Conservation (phyloP, 1,140 invertebrate species). For the Sarcophaga peregrina region DNA sequence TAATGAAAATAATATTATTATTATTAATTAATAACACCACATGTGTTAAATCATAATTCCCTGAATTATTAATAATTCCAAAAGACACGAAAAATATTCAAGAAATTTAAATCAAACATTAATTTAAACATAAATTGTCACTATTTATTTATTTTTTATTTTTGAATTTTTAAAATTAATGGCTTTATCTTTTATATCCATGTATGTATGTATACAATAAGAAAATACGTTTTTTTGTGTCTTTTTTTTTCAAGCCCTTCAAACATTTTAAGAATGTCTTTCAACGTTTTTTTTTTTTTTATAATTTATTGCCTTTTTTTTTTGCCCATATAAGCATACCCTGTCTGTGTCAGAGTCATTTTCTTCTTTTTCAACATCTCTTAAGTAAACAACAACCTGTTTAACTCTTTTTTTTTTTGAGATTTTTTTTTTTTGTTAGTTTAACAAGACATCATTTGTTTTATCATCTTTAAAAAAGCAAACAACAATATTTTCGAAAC, state of each 20-base stretch:
- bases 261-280: too few species aligned
- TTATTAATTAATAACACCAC: conserved; percentile 2
- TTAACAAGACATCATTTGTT: background rate
- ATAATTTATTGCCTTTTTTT: too few species aligned
- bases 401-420: conserved; percentile 15
- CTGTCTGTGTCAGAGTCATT: background rate
- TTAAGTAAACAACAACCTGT: conserved; percentile 19
- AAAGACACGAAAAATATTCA: too few species aligned
- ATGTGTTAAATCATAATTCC: conserved; percentile 14
- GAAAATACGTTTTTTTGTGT: too few species aligned
- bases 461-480: too few species aligned
- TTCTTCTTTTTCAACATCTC: background rate
- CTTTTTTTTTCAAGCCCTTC: too few species aligned
- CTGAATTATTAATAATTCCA: background rate
- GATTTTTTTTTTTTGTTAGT: too few species aligned
- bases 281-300: too few species aligned
- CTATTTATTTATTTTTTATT: background rate
- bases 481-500: conserved; percentile 14
- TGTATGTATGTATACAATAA: too few species aligned
- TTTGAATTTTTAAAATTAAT: background rate
- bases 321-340: too few species aligned
- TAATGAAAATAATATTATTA: background rate
- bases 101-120: too few species aligned
- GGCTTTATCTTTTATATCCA: background rate
- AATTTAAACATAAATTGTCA: too few species aligned